Conservation (phyloP, 2,888 invertebrate genomes). For the Euproctis similis region DNA sequence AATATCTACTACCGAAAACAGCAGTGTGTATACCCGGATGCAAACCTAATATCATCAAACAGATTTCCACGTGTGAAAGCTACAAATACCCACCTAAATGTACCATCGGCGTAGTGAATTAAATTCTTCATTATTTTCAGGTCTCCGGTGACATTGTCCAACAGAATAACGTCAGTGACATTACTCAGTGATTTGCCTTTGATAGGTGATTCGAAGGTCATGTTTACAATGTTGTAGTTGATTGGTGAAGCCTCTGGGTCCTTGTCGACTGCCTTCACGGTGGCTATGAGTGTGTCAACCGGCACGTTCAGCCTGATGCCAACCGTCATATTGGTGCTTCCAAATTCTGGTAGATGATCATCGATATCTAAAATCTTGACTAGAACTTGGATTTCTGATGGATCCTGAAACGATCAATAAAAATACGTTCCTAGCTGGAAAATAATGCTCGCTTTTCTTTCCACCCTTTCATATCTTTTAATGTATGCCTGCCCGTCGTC, state of each 20-base stretch:
- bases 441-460: too few species aligned
- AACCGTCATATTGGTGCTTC: slow-evolving; percentile 77
- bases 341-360: slow-evolving; percentile 83
- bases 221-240: slow-evolving; percentile 77
- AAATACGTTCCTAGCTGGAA: background rate
- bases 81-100: slow-evolving; percentile 74
- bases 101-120: slow-evolving; percentile 79
- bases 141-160: slow-evolving; percentile 83
- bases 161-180: slow-evolving; percentile 72
- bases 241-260: slow-evolving; percentile 81
- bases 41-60: too few species aligned
- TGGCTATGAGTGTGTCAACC: slow-evolving; percentile 81
- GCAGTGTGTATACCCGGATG: too few species aligned
- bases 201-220: slow-evolving; percentile 73
- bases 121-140: slow-evolving; percentile 81
- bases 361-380: slow-evolving; percentile 82
- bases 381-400: slow-evolving; percentile 79
- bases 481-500: too few species aligned
- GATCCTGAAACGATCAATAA: slow-evolving; percentile 75
- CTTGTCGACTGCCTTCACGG: slow-evolving; percentile 79
- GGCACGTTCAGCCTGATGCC: slow-evolving; percentile 85
- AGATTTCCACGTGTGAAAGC: too few species aligned
- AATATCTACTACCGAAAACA: too few species aligned
- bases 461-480: too few species aligned
- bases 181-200: slow-evolving; percentile 58